These are phyloP conservation scores for Fistularia commersonii DNA, from an alignment of 2,797 vertebrate genomes.

Conservation along the genomic window DNA sequence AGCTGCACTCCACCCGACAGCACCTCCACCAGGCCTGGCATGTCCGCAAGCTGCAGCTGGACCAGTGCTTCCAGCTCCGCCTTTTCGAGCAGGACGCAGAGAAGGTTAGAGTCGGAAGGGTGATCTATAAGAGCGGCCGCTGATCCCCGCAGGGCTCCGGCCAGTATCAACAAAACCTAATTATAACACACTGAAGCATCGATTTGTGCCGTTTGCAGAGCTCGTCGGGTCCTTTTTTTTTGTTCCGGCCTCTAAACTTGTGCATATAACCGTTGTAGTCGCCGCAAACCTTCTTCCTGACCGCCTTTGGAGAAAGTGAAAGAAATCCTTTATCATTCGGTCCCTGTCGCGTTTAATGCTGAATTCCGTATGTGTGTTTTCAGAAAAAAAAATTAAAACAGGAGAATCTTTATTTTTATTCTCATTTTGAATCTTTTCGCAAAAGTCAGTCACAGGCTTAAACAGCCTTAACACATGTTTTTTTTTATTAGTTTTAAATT, in stretches of 20 bases:
- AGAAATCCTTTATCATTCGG: too few species aligned
- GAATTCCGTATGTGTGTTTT: too few species aligned
- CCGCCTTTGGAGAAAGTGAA: too few species aligned
- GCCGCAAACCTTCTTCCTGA: too few species aligned
- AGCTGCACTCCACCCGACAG: slow-evolving; percentile 93
- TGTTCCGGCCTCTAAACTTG: slow-evolving; percentile 10
- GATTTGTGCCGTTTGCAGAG: slow-evolving; percentile 22
- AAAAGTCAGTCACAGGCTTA: too few species aligned
- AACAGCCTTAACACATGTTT: too few species aligned
- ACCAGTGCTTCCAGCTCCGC: slow-evolving; percentile 97
- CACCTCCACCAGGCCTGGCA: slow-evolving; percentile 98
- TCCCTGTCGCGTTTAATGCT: too few species aligned
- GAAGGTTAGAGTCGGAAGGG: slow-evolving; percentile 78
- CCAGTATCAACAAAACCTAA: slow-evolving; percentile 41
- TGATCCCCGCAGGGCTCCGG: slow-evolving; percentile 29
- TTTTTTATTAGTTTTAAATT: too few species aligned
- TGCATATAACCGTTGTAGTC: too few species aligned
- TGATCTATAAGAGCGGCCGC: slow-evolving; percentile 46
- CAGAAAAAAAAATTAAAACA: too few species aligned
- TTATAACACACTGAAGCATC: slow-evolving; percentile 32
- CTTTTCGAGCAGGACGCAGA: slow-evolving; percentile 98
- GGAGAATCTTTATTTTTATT: too few species aligned
- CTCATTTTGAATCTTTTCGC: too few species aligned
- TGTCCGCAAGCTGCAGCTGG: slow-evolving; percentile 91
- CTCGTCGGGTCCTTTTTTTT: slow-evolving; percentile 5